Conservation (phyloP, 2,888 invertebrate species). For the Atrina japonica region DNA sequence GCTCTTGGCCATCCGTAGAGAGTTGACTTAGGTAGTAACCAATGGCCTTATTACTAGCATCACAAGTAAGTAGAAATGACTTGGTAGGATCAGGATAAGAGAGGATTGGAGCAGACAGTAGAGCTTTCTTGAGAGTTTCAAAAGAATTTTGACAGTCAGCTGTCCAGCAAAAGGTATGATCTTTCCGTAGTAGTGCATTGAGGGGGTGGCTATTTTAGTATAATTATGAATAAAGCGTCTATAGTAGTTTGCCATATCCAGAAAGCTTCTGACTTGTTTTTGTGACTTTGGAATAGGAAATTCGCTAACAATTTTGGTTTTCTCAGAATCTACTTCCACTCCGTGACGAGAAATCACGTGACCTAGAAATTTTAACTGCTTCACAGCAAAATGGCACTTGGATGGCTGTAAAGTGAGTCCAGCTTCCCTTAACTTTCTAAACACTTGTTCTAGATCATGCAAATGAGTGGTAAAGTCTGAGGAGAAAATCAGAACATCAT, state of each 20-base stretch:
- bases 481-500: no score
- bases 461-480: no score
- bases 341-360: no score
- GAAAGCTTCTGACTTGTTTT: constrained; percentile 35
- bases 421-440: not conserved
- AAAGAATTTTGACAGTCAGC: constrained; percentile 46
- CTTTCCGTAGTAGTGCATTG: constrained; percentile 66
- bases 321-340: no score
- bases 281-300: constrained; percentile 32
- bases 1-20: constrained; percentile 24
- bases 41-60: constrained; percentile 42
- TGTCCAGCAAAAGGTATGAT: constrained; percentile 44
- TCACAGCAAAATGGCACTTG: no score
- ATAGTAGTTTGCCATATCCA: constrained; percentile 50
- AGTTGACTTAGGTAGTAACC: constrained; percentile 50
- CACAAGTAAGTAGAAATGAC: constrained; percentile 43
- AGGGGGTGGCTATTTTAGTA: constrained; percentile 45
- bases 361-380: no score
- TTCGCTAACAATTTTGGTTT: no score
- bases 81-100: constrained; percentile 44
- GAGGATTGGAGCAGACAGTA: no score
- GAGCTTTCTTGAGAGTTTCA: no score
- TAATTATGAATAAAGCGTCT: constrained; percentile 44
- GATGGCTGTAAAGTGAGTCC: not conserved
- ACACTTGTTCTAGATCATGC: no score